Percentiles rank a stretch among this genome's conserved stretches.
Conservation (phyloP, 2,888 invertebrate species). For the Volucella inanis region DNA sequence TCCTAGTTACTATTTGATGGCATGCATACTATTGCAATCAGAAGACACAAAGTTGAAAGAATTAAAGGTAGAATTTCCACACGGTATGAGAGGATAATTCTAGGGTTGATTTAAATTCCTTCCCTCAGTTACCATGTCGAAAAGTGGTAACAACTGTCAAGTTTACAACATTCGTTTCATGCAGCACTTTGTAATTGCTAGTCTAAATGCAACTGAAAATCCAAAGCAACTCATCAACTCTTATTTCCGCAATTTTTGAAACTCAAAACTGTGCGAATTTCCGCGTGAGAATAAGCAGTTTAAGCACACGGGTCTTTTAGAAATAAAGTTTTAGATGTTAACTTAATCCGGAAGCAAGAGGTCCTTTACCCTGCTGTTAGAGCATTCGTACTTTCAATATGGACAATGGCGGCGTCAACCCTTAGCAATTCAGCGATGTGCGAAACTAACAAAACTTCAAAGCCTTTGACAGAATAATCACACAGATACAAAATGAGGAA, state of each 20-base stretch:
- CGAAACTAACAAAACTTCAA: slow-evolving; percentile 48
- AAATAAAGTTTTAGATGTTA: slow-evolving; percentile 24
- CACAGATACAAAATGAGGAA: not conserved
- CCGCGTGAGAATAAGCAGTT: slow-evolving; percentile 9
- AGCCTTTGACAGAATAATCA: slow-evolving; percentile 43
- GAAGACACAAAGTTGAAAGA: no score
- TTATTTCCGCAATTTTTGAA: slow-evolving; percentile 36
- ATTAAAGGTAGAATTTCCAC: no score
- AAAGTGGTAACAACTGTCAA: no score
- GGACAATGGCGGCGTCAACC: slow-evolving; percentile 36
- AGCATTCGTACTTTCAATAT: slow-evolving; percentile 6
- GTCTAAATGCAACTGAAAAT: slow-evolving; percentile 10
- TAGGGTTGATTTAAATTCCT: no score
- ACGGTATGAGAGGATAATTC: no score
- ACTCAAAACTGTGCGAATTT: slow-evolving; percentile 43
- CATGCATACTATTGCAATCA: no score
- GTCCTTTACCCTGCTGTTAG: slow-evolving; percentile 18
- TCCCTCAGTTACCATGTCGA: no score
- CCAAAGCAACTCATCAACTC: slow-evolving; percentile 6
- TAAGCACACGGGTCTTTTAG: slow-evolving; percentile 29
- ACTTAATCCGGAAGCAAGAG: slow-evolving; percentile 60
- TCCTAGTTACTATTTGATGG: no score
- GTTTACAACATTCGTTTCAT: no score
- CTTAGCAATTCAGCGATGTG: slow-evolving; percentile 58
- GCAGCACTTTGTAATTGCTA: not conserved